These are phyloP conservation scores for Episyrphus balteatus DNA, from an alignment of 1,140 invertebrate species.

Conservation along the genomic window DNA sequence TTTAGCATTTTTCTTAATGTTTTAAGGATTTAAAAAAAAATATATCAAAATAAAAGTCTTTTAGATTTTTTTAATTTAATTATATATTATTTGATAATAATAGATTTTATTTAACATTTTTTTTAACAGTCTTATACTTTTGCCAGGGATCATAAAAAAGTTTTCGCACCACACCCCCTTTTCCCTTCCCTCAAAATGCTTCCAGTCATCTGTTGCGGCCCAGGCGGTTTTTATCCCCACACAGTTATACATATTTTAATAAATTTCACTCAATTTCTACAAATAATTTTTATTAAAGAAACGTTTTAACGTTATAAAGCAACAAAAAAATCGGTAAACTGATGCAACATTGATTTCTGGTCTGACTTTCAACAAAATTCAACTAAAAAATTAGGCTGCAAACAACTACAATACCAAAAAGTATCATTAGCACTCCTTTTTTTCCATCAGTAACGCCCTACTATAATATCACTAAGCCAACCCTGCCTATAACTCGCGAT, in stretches of 20 bases:
- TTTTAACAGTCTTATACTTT: neutral
- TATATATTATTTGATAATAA: neutral
- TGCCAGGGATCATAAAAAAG: no score
- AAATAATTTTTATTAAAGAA: neutral
- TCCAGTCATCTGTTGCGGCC: no score
- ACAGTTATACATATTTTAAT: neutral
- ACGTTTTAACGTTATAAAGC: neutral
- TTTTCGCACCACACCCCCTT: no score
- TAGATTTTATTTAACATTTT: neutral
- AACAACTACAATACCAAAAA: no score
- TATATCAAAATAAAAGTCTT: neutral
- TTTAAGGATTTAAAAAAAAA: neutral
- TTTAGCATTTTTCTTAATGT: no score
- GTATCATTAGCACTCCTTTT: no score
- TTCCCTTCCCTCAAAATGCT: no score
- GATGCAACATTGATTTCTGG: constrained; percentile 2
- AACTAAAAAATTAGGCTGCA: no score
- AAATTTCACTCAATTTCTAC: constrained; percentile 1
- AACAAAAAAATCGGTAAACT: neutral
- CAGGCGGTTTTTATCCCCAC: no score
- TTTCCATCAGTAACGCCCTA: no score
- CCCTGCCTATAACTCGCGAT: no score
- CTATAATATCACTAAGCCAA: no score
- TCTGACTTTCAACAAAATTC: neutral
- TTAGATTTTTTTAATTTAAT: neutral